These are phyloP conservation scores for Rhabdophis nuchalis DNA, from an alignment of 2,797 vertebrate species.

Conservation along the genomic window DNA sequence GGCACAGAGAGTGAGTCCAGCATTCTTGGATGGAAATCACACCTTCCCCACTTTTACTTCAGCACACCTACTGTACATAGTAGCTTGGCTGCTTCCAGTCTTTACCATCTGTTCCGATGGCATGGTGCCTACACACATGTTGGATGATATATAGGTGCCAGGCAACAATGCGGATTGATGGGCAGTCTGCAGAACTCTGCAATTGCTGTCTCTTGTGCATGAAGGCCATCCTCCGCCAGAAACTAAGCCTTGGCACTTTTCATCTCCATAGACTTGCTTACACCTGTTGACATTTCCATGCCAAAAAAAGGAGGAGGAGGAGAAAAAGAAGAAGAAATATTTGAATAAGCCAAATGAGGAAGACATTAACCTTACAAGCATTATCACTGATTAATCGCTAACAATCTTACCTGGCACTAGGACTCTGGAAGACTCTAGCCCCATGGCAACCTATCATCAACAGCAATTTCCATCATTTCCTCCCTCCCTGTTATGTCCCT, in stretches of 20 bases:
- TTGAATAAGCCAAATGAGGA: constrained; percentile 41
- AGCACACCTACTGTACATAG: constrained; percentile 64
- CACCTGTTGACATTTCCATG: constrained; percentile 70
- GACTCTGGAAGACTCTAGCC: not conserved
- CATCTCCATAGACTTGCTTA: constrained; percentile 64
- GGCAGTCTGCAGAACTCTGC: constrained; percentile 68
- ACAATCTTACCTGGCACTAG: not conserved
- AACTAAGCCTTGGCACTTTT: constrained; percentile 57
- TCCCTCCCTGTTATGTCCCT: not conserved
- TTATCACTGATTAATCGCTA: constrained; percentile 17
- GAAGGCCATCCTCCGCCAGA: constrained; percentile 65
- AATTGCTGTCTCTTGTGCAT: constrained; percentile 70
- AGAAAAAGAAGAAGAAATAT: constrained; percentile 28
- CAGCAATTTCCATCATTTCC: not conserved
- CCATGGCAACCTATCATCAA: not conserved
- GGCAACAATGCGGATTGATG: constrained; percentile 75
- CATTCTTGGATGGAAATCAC: constrained; percentile 63
- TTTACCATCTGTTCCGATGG: constrained; percentile 75
- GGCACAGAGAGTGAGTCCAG: constrained; percentile 59
- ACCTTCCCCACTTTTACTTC: constrained; percentile 65
- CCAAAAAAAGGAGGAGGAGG: constrained; percentile 58
- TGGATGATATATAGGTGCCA: constrained; percentile 75
- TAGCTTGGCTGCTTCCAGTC: constrained; percentile 65
- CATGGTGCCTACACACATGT: constrained; percentile 69
- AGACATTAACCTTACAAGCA: constrained; percentile 9